These are phyloP conservation scores for Phaenicophaeus curvirostris DNA, from an alignment of 2,797 vertebrate genomes.

Conservation along the genomic window DNA sequence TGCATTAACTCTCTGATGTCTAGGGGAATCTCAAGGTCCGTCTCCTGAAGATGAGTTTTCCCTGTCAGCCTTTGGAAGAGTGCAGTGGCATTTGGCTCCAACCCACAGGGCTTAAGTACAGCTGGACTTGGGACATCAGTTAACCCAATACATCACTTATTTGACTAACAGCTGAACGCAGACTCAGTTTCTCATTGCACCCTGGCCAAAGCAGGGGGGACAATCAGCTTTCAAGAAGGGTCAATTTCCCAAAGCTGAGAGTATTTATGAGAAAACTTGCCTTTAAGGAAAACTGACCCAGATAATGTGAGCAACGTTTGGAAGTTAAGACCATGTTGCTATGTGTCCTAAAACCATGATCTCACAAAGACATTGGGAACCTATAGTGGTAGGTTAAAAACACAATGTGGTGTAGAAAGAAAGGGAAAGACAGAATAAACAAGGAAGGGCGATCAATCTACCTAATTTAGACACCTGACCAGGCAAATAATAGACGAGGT, in stretches of 20 bases:
- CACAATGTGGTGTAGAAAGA: background rate
- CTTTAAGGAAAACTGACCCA: background rate
- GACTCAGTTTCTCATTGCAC: background rate
- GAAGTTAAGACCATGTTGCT: background rate
- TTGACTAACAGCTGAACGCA: background rate
- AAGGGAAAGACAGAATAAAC: background rate
- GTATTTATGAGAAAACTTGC: background rate
- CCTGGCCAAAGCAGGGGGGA: background rate
- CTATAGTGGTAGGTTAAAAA: background rate
- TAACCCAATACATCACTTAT: background rate
- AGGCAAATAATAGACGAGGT: background rate
- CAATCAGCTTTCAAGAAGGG: background rate
- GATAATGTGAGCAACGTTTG: background rate
- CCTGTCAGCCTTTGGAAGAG: background rate
- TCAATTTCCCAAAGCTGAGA: background rate
- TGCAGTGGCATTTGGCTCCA: background rate
- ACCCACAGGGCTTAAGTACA: background rate
- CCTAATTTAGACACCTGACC: background rate
- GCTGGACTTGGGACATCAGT: background rate
- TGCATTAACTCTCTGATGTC: background rate
- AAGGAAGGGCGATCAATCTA: background rate
- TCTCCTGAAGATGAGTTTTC: background rate
- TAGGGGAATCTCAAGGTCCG: rapidly evolving
- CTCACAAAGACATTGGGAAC: background rate
- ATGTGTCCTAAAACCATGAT: background rate